phyloP scores from a whole-genome alignment of 2,797 vertebrate genomes.

The Hozukius guyotensis region DNA sequence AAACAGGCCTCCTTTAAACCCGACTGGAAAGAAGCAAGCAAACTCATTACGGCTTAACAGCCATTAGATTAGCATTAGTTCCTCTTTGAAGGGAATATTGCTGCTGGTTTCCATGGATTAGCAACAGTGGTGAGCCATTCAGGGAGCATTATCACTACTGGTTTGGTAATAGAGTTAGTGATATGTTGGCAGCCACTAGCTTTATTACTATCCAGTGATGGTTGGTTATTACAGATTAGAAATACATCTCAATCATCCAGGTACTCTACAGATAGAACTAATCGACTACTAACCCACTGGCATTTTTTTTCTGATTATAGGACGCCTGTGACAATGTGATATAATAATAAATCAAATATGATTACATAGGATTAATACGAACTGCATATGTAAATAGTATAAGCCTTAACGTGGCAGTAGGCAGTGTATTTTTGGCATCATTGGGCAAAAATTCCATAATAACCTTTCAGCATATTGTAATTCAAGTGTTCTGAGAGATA shows the following conservation, averaged over 20 bases:
- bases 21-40: constrained; percentile 66
- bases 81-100: constrained; percentile 72
- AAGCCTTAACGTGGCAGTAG: background rate
- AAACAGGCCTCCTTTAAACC: constrained; percentile 75
- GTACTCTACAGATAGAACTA: background rate
- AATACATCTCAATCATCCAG: background rate
- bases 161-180: constrained; percentile 42
- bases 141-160: constrained; percentile 36
- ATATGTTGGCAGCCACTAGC: constrained; percentile 32
- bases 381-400: background rate
- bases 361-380: background rate
- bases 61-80: constrained; percentile 80
- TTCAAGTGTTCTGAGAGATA: no score
- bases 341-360: background rate
- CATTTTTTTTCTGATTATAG: background rate
- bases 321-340: background rate
- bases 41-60: constrained; percentile 79
- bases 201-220: constrained; percentile 3
- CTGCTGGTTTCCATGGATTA: constrained; percentile 67
- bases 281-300: background rate
- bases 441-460: no score
- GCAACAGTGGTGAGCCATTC: constrained; percentile 44
- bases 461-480: no score
- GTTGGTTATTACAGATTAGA: constrained; percentile 4
- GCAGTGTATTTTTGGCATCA: no score